Base-by-base conservation (phyloP, 2,113 vertebrate species). In the Anguilla japonica region DNA sequence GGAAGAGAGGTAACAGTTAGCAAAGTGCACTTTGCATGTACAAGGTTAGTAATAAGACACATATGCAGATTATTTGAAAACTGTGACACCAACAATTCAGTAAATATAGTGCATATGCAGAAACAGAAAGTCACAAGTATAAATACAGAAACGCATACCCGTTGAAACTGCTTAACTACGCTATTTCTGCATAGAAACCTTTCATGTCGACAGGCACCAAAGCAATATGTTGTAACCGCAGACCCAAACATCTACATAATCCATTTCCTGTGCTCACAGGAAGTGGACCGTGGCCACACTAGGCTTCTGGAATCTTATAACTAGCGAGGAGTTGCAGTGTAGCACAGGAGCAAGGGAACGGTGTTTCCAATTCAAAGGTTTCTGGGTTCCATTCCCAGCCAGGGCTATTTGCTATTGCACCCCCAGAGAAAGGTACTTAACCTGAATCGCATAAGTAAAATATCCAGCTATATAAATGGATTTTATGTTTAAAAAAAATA, bases 121-220 rank as follows among this genome's bases (percentile, higher is more conserved):
- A 88, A 57, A 89, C 50, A 15, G 29, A 88, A 60, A 83, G 18
- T 87, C 85, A 60, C 0, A 86, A 53, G 84, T 18, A 43, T 29
- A 86, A 85, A 34, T 1, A 81, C 60, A 75, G 83, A 83, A 88
- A 67, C 57, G 41, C 86, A 39, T 18, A 41, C 81, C 80, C 26
- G 13, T 80, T 53, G 34, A 11, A 41, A 67, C 40, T 67, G 60
- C 8, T 2, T 67, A 26, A 1, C 18, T 67, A 67, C 26, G 60
- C 26, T 63, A 63, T 26, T 63, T 67, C 18, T 67, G 26, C 22
- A 67, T 20, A 67, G 18, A 22, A 22, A 26, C 18, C 20, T 67
- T 67, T 26, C 22, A 22, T 67, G 60, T 67, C 3, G 43, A 46
- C 43, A 46, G 4, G 8, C 43, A 46, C 43, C 43, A 22, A 22